phyloP scores from a whole-genome alignment of 2,797 vertebrate genomes.

The Hydrophis major region DNA sequence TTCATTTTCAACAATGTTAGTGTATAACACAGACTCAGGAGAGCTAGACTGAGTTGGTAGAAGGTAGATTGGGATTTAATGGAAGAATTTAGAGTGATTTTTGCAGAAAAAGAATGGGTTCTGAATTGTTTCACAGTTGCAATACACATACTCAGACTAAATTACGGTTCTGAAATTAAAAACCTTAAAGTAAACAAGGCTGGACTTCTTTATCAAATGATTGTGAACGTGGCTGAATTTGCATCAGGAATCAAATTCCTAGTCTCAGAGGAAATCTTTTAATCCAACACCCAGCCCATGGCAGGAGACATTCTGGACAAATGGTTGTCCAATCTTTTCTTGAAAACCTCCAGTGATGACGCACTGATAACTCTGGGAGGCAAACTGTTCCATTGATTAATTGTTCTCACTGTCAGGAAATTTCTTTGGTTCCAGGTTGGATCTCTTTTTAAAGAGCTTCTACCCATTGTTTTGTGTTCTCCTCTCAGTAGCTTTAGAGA shows the following conservation, averaged over 20 bases:
- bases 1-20: not conserved
- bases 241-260: not conserved
- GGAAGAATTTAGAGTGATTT: not conserved
- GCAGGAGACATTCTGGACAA: not conserved
- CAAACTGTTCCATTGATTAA: not conserved
- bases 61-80: not conserved
- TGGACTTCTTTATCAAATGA: not conserved
- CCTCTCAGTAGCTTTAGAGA: not conserved
- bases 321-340: not conserved
- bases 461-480: not conserved
- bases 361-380: not conserved
- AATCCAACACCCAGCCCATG: not conserved
- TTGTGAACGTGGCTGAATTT: not conserved
- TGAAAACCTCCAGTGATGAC: not conserved
- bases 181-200: not conserved
- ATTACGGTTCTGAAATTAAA: not conserved
- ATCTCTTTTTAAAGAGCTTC: not conserved
- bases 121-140: not conserved
- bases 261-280: not conserved
- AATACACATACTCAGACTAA: not conserved
- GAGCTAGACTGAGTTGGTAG: not conserved
- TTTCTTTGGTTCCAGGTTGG: not conserved
- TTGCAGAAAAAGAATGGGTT: not conserved
- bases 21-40: not conserved
- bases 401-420: not conserved